These are phyloP conservation scores for Macroteleia sp. DNA, from an alignment of 2,888 invertebrate species.

Conservation along the genomic window DNA sequence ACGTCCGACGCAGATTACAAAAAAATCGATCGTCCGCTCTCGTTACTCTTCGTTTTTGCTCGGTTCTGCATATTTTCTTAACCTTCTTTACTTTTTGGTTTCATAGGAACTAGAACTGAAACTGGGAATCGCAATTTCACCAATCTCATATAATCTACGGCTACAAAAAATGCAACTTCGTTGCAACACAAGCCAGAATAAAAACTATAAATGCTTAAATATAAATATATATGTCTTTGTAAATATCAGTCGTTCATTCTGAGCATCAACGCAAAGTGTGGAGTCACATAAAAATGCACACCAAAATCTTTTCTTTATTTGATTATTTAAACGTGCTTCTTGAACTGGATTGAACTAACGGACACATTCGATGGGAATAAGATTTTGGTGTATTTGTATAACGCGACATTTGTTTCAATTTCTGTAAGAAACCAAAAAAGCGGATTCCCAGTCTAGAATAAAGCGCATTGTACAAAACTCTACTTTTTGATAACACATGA, in stretches of 20 bases:
- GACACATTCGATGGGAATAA: background rate
- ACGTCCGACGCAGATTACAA: slow-evolving; percentile 3
- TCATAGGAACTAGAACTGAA: slow-evolving; percentile 57
- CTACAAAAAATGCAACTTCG: slow-evolving; percentile 14
- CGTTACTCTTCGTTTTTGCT: slow-evolving; percentile 13
- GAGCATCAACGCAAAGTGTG: background rate
- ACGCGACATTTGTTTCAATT: background rate
- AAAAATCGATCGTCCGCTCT: slow-evolving; percentile 36
- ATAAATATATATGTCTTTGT: slow-evolving; percentile 13
- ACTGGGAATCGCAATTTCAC: slow-evolving; percentile 45
- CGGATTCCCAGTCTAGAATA: slow-evolving; percentile 52
- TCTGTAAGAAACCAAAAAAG: slow-evolving; percentile 6
- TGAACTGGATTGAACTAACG: too few relatives aligned
- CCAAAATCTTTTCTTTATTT: background rate
- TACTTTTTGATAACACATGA: slow-evolving; percentile 51
- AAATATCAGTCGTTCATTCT: slow-evolving; percentile 18
- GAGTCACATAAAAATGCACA: too few relatives aligned
- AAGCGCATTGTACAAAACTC: slow-evolving; percentile 56
- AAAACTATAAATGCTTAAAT: slow-evolving; percentile 2
- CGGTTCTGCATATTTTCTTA: background rate
- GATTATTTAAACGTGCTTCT: too few relatives aligned
- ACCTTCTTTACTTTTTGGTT: slow-evolving; percentile 12
- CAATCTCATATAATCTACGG: background rate
- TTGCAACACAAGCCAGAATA: slow-evolving; percentile 16
- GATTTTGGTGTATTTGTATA: slow-evolving; percentile 2